A percentile compares a stretch with the other conserved stretches of the same genome.
Conservation (phyloP, 2,113 vertebrate genomes). For the Cyprinus carpio region DNA sequence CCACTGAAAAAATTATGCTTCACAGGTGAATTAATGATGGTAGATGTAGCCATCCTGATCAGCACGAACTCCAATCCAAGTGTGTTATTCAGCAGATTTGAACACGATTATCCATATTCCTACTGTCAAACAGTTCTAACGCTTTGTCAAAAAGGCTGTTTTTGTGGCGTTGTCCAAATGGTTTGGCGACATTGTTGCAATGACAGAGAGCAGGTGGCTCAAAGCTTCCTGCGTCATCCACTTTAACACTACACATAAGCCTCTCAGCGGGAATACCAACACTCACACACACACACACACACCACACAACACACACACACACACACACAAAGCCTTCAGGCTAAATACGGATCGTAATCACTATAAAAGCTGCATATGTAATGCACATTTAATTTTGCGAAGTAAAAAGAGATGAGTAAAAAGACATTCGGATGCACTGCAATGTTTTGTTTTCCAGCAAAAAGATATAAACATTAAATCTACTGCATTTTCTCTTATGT, state of each 20-base stretch:
- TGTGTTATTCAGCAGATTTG: background rate
- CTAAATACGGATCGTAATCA: constrained; percentile 20
- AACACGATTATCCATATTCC: background rate
- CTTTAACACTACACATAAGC: constrained; percentile 48
- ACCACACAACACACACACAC: constrained; percentile 34
- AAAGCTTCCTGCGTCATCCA: constrained; percentile 39
- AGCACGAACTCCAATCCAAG: background rate
- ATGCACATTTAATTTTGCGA: background rate
- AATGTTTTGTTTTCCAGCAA: background rate
- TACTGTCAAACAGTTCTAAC: background rate
- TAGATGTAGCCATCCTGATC: background rate
- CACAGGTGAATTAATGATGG: background rate
- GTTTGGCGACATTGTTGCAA: background rate
- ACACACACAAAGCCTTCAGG: background rate
- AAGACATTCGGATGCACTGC: background rate
- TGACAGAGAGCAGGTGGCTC: constrained; percentile 39
- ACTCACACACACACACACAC: constrained; percentile 9
- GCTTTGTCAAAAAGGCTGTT: background rate
- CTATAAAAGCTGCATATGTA: constrained; percentile 8
- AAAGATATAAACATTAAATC: background rate
- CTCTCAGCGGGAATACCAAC: constrained; percentile 40
- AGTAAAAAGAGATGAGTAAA: background rate
- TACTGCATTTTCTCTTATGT: background rate
- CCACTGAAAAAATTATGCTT: background rate
- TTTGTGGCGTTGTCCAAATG: background rate